Percentiles rank a stretch among this genome's conserved stretches.
These are phyloP conservation scores for Sesamia nonagrioides DNA, from an alignment of 1,140 invertebrate genomes.

Conservation along the genomic window DNA sequence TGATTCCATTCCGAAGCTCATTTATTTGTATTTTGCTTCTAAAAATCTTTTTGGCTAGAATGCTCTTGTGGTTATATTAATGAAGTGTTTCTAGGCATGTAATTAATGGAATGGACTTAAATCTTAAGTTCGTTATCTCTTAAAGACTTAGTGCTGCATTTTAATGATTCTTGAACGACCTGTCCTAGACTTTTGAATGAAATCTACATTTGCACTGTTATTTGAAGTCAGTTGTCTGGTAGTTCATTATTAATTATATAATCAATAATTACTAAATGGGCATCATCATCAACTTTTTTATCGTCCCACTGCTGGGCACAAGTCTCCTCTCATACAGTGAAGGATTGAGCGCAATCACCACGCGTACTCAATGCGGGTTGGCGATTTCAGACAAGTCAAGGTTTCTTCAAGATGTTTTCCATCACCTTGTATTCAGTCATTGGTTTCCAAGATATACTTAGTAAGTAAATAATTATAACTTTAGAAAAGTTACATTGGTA, in stretches of 20 bases:
- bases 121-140: not conserved
- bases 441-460: too few relatives aligned
- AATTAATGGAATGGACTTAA: not conserved
- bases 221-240: not conserved
- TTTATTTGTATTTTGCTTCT: not conserved
- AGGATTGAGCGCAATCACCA: too few relatives aligned
- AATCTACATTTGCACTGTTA: not conserved
- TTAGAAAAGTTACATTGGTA: too few relatives aligned
- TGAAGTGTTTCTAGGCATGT: not conserved
- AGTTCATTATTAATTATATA: not conserved
- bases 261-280: too few relatives aligned
- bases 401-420: too few relatives aligned
- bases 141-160: slow-evolving; percentile 29
- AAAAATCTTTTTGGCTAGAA: not conserved
- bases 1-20: not conserved
- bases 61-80: not conserved
- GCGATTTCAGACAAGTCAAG: too few relatives aligned
- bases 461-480: too few relatives aligned
- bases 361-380: too few relatives aligned
- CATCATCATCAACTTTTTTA: too few relatives aligned
- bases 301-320: too few relatives aligned
- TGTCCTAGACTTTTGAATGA: not conserved
- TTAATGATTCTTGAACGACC: slow-evolving; percentile 11
- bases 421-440: too few relatives aligned
- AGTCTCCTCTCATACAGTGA: too few relatives aligned